Base-by-base conservation (phyloP, 2,113 vertebrate species). In the Callopanchax toddi region DNA sequence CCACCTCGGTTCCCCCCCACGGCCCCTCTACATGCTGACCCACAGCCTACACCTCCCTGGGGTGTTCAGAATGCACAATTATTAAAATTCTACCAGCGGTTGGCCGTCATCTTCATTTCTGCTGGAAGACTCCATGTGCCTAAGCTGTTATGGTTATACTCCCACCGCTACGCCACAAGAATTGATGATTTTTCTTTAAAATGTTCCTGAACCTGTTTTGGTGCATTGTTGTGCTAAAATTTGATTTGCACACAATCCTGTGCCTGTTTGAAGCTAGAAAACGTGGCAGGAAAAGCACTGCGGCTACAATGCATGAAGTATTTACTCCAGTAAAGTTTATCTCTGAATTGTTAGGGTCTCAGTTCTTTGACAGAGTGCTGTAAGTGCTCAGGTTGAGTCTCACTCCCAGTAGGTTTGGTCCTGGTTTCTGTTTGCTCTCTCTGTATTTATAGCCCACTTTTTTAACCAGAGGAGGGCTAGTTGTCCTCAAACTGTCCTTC, bases 401-500 rank as follows among this genome's bases (percentile, higher is more conserved):
- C 55, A 12, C 58, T 87, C 86, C 85, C 85, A 23, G 55, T 60
- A 82, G 89, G 82, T 67, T 23, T 36, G 45, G 57, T 50, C 42
- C n/a, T 34, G 60, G 74, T 74, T 81, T 76, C 68, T 75, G 74
- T 83, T 81, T 76, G 56, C 76, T 49, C 70, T 52, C 49, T 71
- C 61, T 87, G 83, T 86, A 87, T 91, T 90, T 90, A 87, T 88
- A 87, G 84, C 63, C 65, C 71, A 48, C n/a, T 84, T 83, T 32
- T 86, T 75, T 44, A 59, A 62, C 20, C 15, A 12, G 69, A 50
- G 39, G 60, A 79, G 48, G 49, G 65, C 63, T 59, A 58, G 37
- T 58, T 62, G 86, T 82, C 87, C 87, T 89, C 80, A 80, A 89
- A 83, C 75, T 84, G 85, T 82, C 88, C 88, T 89, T 87, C 83